Evolutionary conservation across 2,888 invertebrate species (phyloP), one percentile per base, ranked within the genome.

Genomic region (Hofmannophila pseudospretella): DNA sequence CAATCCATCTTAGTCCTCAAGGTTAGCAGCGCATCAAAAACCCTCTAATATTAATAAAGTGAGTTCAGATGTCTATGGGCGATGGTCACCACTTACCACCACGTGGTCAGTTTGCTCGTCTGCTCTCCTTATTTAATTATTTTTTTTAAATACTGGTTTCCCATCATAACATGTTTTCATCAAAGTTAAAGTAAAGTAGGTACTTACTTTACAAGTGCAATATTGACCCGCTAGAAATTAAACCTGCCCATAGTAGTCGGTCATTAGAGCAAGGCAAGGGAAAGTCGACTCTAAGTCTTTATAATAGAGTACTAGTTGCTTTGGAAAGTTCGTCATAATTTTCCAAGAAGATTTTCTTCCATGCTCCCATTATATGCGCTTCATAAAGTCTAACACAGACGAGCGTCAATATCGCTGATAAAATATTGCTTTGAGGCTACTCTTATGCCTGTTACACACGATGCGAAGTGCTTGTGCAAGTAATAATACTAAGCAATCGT

Each of bases 311-410:
- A 28, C 27, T 47, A 49, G 45, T 44, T 52, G 34, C 44, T 28
- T 28, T 44, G 39, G 8, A 11, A 7, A 13, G 22, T 11, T 11
- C 37, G 39, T 46, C 39, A 46, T 45, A 54, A 57, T 59, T 51
- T 58, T 46, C 50, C 45, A 32, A 52, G 51, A 49, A 47, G 48
- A 65, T 58, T 62, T 62, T 57, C 59, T 57, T 51, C 40, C 47
- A 51, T 42, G n/a, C 40, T 51, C 51, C 56, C 53, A 59, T 65
- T 57, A 58, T 47, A 42, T 42, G 47, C 37, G 30, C 32, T 22
- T 20, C 8, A 12, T 19, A 26, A 25, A 22, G 20, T 29, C 14
- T 32, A 14, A 26, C 27, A 9, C 10, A 35, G 22, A 35, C 28
- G 29, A 22, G 25, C 35, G 29, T 25, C 26, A n/a, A n/a, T n/a